A percentile compares a stretch with the other conserved stretches of the same genome.
phyloP scores from a whole-genome alignment of 1,140 invertebrate species.

The Rhyzopertha dominica region DNA sequence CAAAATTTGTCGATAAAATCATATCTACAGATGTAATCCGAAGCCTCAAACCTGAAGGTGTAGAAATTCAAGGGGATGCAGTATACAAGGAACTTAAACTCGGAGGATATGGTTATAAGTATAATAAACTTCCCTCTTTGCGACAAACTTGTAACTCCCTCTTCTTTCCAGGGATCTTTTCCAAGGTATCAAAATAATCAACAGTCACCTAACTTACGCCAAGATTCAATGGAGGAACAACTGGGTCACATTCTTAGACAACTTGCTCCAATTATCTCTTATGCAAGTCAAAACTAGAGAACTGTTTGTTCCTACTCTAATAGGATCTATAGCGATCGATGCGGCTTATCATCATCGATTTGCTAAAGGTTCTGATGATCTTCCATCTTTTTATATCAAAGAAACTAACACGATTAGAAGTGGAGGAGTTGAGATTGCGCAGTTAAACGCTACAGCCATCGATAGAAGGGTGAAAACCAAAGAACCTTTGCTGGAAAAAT shows the following conservation, averaged over 20 bases:
- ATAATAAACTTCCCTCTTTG: slow-evolving; percentile 12
- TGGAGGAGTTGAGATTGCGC: slow-evolving; percentile 78
- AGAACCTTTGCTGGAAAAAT: slow-evolving; percentile 64
- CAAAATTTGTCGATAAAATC: too few relatives aligned
- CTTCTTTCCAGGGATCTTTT: slow-evolving; percentile 24
- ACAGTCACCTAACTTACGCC: slow-evolving; percentile 45
- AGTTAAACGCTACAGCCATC: slow-evolving; percentile 70
- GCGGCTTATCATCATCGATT: slow-evolving; percentile 62
- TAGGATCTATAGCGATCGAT: slow-evolving; percentile 75
- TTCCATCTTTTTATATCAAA: too few relatives aligned
- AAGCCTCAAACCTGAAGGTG: too few relatives aligned
- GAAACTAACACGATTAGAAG: too few relatives aligned
- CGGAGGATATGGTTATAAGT: slow-evolving; percentile 87
- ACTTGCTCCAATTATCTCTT: slow-evolving; percentile 84
- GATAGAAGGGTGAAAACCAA: slow-evolving; percentile 56
- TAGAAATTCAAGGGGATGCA: too few relatives aligned
- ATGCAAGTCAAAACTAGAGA: slow-evolving; percentile 66
- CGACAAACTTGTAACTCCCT: background rate
- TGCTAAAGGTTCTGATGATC: too few relatives aligned
- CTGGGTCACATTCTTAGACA: slow-evolving; percentile 91
- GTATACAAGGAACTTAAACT: slow-evolving; percentile 89
- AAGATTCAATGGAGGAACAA: slow-evolving; percentile 66
- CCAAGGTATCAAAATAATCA: slow-evolving; percentile 20
- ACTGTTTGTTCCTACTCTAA: slow-evolving; percentile 79
- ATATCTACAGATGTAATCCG: too few relatives aligned